These are phyloP conservation scores for Drosophila baimaii DNA, from an alignment of 1,140 invertebrate species.

Conservation along the genomic window DNA sequence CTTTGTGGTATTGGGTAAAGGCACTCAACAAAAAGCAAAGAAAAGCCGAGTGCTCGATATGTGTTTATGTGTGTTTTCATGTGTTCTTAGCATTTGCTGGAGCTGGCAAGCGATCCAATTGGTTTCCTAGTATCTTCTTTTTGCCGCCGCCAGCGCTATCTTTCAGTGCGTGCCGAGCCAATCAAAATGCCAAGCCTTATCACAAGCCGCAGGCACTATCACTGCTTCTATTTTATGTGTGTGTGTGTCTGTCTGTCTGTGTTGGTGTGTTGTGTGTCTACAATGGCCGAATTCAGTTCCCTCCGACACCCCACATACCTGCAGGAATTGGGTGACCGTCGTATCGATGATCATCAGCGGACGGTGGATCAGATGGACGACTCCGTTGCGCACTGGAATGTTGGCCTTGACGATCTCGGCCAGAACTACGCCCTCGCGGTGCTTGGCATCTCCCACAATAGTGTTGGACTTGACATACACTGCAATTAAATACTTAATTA, in stretches of 20 bases:
- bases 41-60: constrained; percentile 17
- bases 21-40: constrained; percentile 69
- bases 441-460: constrained; percentile 89
- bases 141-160: constrained; percentile 29
- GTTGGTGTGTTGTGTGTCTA: constrained; percentile 25
- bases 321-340: constrained; percentile 92
- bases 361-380: constrained; percentile 95
- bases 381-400: constrained; percentile 96
- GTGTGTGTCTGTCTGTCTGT: constrained; percentile 21
- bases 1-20: background rate
- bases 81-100: constrained; percentile 47
- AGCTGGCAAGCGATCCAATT: constrained; percentile 32
- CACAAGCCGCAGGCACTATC: constrained; percentile 56
- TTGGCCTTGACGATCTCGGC: constrained; percentile 95
- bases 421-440: constrained; percentile 92
- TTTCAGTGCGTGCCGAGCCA: constrained; percentile 59
- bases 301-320: constrained; percentile 86
- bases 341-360: constrained; percentile 95
- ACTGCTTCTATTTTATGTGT: constrained; percentile 28
- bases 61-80: constrained; percentile 40
- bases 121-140: constrained; percentile 11
- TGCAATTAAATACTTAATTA: constrained; percentile 83
- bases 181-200: constrained; percentile 69
- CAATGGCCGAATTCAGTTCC: constrained; percentile 7
- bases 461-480: constrained; percentile 95